A percentile compares a stretch with the other conserved stretches of the same genome.
phyloP scores from a whole-genome alignment of 2,888 invertebrate genomes.

The Apoderus coryli region DNA sequence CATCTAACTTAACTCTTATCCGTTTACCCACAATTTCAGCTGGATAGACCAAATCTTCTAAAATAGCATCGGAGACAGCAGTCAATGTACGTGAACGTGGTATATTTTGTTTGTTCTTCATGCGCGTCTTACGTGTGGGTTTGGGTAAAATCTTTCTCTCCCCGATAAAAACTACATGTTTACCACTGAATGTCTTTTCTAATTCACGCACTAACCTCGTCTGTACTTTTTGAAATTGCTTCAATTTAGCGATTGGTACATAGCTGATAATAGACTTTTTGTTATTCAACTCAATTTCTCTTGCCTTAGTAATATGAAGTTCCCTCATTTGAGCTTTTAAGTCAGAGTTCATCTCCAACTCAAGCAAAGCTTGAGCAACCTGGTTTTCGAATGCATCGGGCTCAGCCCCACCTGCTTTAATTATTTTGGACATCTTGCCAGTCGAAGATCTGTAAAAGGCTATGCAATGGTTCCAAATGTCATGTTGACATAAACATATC shows the following conservation, averaged over 20 bases:
- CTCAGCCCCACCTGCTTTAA: slow-evolving; percentile 79
- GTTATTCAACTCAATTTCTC: slow-evolving; percentile 84
- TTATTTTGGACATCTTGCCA: slow-evolving; percentile 74
- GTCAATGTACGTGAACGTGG: slow-evolving; percentile 81
- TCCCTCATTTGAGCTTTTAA: slow-evolving; percentile 91
- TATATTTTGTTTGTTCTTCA: slow-evolving; percentile 61
- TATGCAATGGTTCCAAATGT: no score
- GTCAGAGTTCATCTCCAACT: slow-evolving; percentile 95
- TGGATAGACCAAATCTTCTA: slow-evolving; percentile 96
- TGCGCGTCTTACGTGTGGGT: slow-evolving; percentile 87
- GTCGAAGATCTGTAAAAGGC: no score
- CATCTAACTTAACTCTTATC: slow-evolving; percentile 90
- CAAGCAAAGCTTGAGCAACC: slow-evolving; percentile 89
- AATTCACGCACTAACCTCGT: slow-evolving; percentile 90
- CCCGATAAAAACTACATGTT: slow-evolving; percentile 96
- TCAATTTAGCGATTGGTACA: slow-evolving; percentile 96
- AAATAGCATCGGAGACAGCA: slow-evolving; percentile 91
- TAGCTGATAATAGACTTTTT: slow-evolving; percentile 98
- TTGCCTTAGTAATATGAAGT: slow-evolving; percentile 86
- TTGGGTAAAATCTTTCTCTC: slow-evolving; percentile 96
- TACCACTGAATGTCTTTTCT: slow-evolving; percentile 99
- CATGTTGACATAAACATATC: no score
- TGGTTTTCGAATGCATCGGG: slow-evolving; percentile 85
- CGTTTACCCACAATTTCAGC: slow-evolving; percentile 99
- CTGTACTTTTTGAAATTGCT: slow-evolving; percentile 96